Conservation (phyloP, 2,113 vertebrate species). For the Serilophus lunatus region DNA sequence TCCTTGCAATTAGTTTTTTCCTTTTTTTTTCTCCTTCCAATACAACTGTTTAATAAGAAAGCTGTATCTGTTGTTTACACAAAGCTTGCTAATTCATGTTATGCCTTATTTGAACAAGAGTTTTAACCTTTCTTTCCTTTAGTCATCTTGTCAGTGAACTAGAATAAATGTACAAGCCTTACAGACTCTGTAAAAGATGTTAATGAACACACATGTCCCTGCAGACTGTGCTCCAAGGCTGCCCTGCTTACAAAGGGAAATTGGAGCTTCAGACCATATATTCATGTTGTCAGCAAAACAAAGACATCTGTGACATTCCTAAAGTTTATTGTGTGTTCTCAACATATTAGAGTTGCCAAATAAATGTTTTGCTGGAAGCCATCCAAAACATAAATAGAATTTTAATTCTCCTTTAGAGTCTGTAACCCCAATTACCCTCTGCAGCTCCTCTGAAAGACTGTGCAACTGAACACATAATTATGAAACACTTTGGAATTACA, state of each 20-base stretch:
- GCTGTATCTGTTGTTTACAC: neutral
- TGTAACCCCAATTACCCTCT: conserved; percentile 50
- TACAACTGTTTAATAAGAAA: neutral
- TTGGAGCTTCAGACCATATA: neutral
- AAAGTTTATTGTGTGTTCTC: neutral
- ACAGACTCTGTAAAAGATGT: neutral
- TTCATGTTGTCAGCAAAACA: neutral
- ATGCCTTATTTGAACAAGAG: neutral
- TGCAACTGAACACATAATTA: conserved; percentile 37
- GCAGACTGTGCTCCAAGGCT: neutral
- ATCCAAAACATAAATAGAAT: conserved; percentile 28
- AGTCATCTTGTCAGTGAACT: neutral
- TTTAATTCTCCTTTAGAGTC: conserved; percentile 42
- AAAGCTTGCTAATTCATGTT: neutral
- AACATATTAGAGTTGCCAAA: neutral
- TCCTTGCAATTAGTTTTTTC: neutral
- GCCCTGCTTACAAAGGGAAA: neutral
- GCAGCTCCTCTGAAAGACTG: neutral
- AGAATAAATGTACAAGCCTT: neutral
- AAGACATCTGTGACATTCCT: conserved; percentile 10
- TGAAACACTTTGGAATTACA: neutral
- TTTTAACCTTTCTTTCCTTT: neutral
- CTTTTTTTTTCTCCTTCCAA: neutral
- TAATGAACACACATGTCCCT: neutral
- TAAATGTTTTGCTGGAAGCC: neutral